Percentiles rank a stretch among this genome's conserved stretches.
Evolutionary conservation across 2,113 vertebrate species (phyloP).

Genomic region (Dipodomys stephensi): DNA sequence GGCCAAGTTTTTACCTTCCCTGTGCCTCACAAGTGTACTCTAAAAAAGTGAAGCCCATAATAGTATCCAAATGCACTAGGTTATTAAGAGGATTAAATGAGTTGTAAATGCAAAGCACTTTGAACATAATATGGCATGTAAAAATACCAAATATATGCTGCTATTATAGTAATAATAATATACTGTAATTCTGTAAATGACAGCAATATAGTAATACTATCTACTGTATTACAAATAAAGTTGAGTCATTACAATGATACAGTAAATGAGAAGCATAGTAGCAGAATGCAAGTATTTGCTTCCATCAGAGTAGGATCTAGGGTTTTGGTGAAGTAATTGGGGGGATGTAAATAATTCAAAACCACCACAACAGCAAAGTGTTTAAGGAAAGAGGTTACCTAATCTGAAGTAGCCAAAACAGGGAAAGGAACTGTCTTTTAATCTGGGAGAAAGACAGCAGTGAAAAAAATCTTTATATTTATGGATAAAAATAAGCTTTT

Average conservation of each 20-base stretch:
- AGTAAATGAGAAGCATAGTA: constrained; percentile 2
- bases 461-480: background rate
- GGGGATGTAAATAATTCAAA: background rate
- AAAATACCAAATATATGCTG: background rate
- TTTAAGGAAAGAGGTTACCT: background rate
- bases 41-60: background rate
- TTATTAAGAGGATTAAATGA: constrained; percentile 25
- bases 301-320: background rate
- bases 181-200: too few species aligned
- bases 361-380: background rate
- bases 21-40: background rate
- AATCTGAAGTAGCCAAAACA: background rate
- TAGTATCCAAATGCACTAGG: background rate
- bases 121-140: background rate
- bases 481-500: background rate
- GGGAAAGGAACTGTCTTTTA: background rate
- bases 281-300: background rate
- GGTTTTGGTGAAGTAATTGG: constrained; percentile 14
- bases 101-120: constrained; percentile 6
- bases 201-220: background rate
- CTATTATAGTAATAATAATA: constrained; percentile 30
- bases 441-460: background rate
- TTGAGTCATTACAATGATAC: background rate
- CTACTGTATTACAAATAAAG: background rate
- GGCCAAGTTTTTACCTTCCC: background rate